Evolutionary conservation across 37 sponge, comb jelly and placozoan genomes (phyloP).

Genomic region (Bolinopsis microptera): DNA sequence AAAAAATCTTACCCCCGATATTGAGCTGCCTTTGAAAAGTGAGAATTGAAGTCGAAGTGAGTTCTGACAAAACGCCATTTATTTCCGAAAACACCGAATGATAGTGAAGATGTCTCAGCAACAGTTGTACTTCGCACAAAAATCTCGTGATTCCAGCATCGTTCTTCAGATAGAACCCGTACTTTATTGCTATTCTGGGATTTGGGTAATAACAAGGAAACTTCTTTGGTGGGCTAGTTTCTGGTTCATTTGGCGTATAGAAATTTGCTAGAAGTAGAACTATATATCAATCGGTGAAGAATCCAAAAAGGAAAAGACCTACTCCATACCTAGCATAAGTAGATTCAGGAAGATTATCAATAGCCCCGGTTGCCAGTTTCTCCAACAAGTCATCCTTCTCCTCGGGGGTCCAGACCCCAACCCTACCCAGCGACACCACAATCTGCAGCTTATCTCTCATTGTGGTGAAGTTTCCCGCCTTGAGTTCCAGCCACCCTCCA

Average conservation of each 20-base stretch:
- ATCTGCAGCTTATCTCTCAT: not conserved
- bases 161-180: slow-evolving; percentile 14
- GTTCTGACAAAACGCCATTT: slow-evolving; percentile 4
- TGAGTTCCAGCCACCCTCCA: not conserved
- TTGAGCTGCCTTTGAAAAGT: slow-evolving; percentile 23
- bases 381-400: not conserved
- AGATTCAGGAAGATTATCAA: slow-evolving; percentile 25
- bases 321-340: slow-evolving; percentile 27
- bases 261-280: not conserved
- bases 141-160: slow-evolving; percentile 22
- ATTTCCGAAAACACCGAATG: not conserved
- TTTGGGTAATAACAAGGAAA: too few species aligned
- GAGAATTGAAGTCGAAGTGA: not conserved
- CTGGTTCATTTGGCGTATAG: not conserved
- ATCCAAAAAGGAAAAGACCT: too few species aligned
- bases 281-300: not conserved
- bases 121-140: not conserved
- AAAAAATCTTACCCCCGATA: not conserved
- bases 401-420: not conserved
- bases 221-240: too few species aligned
- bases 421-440: not conserved
- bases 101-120: not conserved
- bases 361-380: slow-evolving; percentile 16
- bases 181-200: slow-evolving; percentile 38
- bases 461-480: not conserved